These are phyloP conservation scores for Acleris holmiana DNA, from an alignment of 2,888 invertebrate genomes.

Conservation along the genomic window DNA sequence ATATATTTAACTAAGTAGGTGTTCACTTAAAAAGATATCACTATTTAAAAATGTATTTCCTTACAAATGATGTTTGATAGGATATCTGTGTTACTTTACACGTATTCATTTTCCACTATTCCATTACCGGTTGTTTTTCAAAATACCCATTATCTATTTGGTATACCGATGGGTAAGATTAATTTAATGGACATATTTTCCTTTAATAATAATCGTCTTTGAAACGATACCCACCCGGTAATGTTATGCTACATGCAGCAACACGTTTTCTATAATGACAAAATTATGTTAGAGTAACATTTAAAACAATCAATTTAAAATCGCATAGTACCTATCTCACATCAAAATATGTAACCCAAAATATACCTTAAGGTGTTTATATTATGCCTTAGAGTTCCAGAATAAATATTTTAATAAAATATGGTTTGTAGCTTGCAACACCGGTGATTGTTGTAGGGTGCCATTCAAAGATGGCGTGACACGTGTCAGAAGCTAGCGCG, in stretches of 20 bases:
- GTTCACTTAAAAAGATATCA: too few relatives aligned
- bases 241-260: slow-evolving; percentile 66
- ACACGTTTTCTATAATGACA: slow-evolving; percentile 75
- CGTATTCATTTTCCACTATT: too few relatives aligned
- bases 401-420: slow-evolving; percentile 11
- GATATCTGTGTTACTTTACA: too few relatives aligned
- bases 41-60: too few relatives aligned
- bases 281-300: slow-evolving; percentile 74
- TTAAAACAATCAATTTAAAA: slow-evolving; percentile 70
- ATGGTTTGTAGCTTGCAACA: slow-evolving; percentile 61
- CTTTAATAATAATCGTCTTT: slow-evolving; percentile 64
- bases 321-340: slow-evolving; percentile 21
- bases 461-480: slow-evolving; percentile 78
- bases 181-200: slow-evolving; percentile 44
- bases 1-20: too few relatives aligned
- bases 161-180: too few relatives aligned
- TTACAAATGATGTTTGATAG: too few relatives aligned
- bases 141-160: too few relatives aligned
- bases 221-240: slow-evolving; percentile 55
- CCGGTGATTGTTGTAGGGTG: slow-evolving; percentile 71
- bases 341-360: slow-evolving; percentile 36
- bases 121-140: too few relatives aligned
- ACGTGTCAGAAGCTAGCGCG: slow-evolving; percentile 75
- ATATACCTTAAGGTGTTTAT: slow-evolving; percentile 5
- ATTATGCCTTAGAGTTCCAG: slow-evolving; percentile 44